Evolutionary conservation across 92 coral and sea anemone genomes (phyloP).

Genomic region (Isaurus tuberculatus): DNA sequence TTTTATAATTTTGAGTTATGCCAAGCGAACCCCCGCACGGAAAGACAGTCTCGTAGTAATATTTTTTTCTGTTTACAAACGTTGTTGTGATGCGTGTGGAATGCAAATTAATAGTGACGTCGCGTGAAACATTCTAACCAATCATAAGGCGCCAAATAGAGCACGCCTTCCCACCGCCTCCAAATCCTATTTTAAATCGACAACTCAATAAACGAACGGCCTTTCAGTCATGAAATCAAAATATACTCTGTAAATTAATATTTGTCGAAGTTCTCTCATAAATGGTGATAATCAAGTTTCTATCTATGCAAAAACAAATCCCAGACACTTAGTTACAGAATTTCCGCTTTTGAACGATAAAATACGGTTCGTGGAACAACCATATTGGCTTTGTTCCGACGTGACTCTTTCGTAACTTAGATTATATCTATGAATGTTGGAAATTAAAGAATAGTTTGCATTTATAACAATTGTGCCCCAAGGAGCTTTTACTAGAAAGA

Average conservation of each 20-base stretch:
- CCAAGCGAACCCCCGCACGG: slow-evolving; percentile 14
- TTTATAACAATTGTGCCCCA: background rate
- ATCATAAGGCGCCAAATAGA: slow-evolving; percentile 62
- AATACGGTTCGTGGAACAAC: background rate
- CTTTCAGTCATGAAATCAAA: background rate
- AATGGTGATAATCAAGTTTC: background rate
- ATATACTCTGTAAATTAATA: background rate
- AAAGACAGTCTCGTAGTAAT: background rate
- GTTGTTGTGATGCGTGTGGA: slow-evolving; percentile 21
- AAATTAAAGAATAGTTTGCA: background rate
- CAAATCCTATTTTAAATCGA: slow-evolving; percentile 36
- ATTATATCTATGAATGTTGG: background rate
- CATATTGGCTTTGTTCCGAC: background rate
- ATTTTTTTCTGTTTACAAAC: slow-evolving; percentile 24
- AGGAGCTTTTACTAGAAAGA: background rate
- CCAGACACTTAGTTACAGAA: background rate
- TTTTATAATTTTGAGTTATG: background rate
- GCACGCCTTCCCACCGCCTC: slow-evolving; percentile 72
- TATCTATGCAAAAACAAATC: background rate
- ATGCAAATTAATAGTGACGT: slow-evolving; percentile 9
- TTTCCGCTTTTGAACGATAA: background rate
- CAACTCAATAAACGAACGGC: slow-evolving; percentile 19
- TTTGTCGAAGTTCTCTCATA: background rate
- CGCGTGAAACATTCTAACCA: slow-evolving; percentile 51
- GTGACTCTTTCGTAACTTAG: background rate